Evolutionary conservation across 2,113 vertebrate species (phyloP).

Genomic region (Mandrillus leucophaeus): DNA sequence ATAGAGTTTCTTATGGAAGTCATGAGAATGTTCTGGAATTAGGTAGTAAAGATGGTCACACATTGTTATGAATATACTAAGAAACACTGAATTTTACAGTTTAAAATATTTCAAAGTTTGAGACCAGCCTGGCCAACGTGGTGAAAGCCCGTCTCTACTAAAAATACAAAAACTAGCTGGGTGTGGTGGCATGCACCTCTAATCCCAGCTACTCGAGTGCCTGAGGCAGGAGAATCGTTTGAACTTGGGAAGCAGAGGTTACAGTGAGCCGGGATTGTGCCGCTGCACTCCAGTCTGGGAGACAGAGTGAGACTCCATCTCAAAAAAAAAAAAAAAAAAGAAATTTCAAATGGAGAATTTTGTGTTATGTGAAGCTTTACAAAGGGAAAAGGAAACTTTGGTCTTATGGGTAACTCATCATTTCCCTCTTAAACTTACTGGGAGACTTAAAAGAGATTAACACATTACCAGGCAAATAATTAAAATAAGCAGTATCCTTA

Average conservation of each 20-base stretch:
- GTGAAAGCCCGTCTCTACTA: background rate
- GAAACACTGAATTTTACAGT: background rate
- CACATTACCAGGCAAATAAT: background rate
- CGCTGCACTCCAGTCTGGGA: background rate
- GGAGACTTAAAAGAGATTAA: background rate
- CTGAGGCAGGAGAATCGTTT: background rate
- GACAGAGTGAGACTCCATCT: background rate
- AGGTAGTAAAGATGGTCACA: background rate
- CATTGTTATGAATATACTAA: background rate
- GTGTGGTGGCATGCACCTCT: no score
- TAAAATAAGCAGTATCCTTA: background rate
- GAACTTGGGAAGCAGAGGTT: background rate
- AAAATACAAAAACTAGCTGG: background rate
- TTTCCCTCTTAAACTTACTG: background rate
- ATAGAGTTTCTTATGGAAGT: background rate
- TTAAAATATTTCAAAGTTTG: background rate
- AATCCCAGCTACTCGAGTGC: background rate
- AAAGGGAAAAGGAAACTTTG: constrained; percentile 5
- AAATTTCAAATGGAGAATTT: background rate
- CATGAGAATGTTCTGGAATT: constrained; percentile 21
- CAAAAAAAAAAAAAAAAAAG: background rate
- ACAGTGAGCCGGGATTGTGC: background rate
- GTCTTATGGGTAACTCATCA: background rate
- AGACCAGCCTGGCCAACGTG: background rate
- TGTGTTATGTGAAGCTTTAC: background rate